A percentile compares a stretch with the other conserved stretches of the same genome.
phyloP scores from a whole-genome alignment of 2,113 vertebrate genomes.

The Canis aureus region DNA sequence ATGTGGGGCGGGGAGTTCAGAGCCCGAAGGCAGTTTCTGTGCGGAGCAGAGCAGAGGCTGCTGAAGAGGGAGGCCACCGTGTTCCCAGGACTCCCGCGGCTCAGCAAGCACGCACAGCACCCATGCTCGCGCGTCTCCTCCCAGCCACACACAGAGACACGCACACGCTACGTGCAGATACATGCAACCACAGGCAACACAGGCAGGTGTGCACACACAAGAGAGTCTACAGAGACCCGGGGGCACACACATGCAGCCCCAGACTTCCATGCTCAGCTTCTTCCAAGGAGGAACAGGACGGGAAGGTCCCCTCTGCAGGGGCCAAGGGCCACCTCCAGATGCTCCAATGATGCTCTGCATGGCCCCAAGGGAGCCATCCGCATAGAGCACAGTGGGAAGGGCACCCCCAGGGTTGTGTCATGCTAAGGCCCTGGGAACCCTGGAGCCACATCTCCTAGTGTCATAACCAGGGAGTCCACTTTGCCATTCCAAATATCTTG shows the following conservation, averaged over 20 bases:
- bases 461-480: no score
- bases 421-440: background rate
- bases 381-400: background rate
- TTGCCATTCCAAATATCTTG: background rate
- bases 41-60: background rate
- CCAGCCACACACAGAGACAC: fast-evolving
- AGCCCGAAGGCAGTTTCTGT: background rate
- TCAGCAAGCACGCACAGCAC: fast-evolving
- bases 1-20: background rate
- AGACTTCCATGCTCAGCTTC: background rate
- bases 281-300: background rate
- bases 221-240: background rate
- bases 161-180: background rate
- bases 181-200: background rate
- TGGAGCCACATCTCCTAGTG: background rate
- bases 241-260: background rate
- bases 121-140: background rate
- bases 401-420: fast-evolving
- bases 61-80: fast-evolving
- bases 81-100: background rate
- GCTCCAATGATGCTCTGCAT: background rate
- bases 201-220: background rate
- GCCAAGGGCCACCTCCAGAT: background rate
- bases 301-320: background rate
- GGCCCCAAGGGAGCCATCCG: fast-evolving